Evolutionary conservation across 2,888 invertebrate genomes (phyloP).

Genomic region (Lasius platythorax): DNA sequence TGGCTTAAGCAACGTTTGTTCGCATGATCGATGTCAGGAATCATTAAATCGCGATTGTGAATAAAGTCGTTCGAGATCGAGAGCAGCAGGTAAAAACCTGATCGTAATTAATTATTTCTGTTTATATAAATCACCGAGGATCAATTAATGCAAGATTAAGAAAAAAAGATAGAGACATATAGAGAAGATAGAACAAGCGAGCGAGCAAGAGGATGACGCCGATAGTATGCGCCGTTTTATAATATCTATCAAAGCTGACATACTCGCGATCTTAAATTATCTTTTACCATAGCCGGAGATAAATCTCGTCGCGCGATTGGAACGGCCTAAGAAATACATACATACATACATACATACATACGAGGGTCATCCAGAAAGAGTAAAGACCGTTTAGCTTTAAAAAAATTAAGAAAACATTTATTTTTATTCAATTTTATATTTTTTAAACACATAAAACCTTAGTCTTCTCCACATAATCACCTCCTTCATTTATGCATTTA

Average conservation of each 20-base stretch:
- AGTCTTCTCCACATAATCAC: no score
- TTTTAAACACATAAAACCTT: no score
- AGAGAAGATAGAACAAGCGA: constrained; percentile 14
- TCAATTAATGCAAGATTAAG: constrained; percentile 65
- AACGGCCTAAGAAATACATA: constrained; percentile 50
- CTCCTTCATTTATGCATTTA: no score
- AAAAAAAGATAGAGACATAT: neutral
- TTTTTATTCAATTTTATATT: no score
- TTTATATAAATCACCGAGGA: constrained; percentile 69
- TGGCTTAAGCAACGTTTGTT: constrained; percentile 11
- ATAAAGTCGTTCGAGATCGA: constrained; percentile 31
- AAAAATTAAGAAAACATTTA: no score
- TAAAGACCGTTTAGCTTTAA: no score
- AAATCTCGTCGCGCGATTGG: constrained; percentile 66
- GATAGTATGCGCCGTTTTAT: constrained; percentile 69
- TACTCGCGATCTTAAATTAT: constrained; percentile 71
- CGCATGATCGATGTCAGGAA: constrained; percentile 43
- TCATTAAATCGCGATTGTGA: constrained; percentile 50
- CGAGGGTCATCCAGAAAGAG: no score
- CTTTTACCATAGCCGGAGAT: constrained; percentile 68
- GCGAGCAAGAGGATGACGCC: constrained; percentile 28
- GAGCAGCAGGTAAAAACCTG: constrained; percentile 32
- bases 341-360: no score
- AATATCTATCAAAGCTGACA: constrained; percentile 61
- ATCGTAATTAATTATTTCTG: constrained; percentile 65